Evolutionary conservation across 2,113 vertebrate genomes (phyloP).

Genomic region (Boulengerochromis microlepis): DNA sequence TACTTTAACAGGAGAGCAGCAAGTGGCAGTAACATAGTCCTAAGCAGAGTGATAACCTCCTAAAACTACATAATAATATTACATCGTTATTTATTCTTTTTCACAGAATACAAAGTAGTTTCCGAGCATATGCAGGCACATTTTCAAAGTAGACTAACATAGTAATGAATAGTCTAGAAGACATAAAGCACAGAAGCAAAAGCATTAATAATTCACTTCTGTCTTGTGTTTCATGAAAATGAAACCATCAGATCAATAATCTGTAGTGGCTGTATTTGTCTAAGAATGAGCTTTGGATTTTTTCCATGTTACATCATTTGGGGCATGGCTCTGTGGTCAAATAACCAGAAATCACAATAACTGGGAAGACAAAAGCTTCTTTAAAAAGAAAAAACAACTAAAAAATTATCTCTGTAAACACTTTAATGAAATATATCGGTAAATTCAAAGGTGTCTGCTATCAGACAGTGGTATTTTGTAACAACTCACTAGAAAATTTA

Average conservation of each 20-base stretch:
- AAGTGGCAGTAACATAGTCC: neutral
- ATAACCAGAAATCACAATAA: neutral
- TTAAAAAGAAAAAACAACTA: neutral
- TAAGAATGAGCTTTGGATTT: neutral
- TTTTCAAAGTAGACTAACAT: neutral
- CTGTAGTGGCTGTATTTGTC: neutral
- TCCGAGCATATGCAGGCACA: neutral
- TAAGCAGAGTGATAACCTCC: fast-evolving
- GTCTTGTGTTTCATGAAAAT: conserved; percentile 45
- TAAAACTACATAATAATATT: neutral
- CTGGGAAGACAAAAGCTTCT: fast-evolving
- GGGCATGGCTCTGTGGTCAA: neutral
- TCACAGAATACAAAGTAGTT: neutral
- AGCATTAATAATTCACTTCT: conserved; percentile 53
- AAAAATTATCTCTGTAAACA: neutral
- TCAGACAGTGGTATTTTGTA: neutral
- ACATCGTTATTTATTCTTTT: neutral
- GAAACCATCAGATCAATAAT: conserved; percentile 32
- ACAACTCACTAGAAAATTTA: fast-evolving
- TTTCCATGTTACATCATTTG: neutral
- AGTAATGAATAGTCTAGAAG: neutral
- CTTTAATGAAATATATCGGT: neutral
- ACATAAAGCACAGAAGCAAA: conserved; percentile 2
- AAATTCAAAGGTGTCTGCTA: neutral
- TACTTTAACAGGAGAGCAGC: neutral